Evolutionary conservation across 23 tunicate genomes (phyloP).

Genomic region (Trididemnum clinides): DNA sequence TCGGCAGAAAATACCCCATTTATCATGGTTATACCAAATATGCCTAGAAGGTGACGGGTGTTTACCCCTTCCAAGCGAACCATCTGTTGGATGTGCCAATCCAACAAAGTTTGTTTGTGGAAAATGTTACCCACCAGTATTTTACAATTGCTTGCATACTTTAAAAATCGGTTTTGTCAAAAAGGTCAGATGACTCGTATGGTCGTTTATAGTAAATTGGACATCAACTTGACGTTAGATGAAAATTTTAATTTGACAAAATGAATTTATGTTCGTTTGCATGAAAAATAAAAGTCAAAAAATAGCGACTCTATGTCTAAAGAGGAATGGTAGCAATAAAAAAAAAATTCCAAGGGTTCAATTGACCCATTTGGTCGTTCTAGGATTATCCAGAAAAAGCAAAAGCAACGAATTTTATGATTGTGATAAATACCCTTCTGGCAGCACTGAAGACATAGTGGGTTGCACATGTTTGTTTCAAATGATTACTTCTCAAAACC

Average conservation of each 20-base stretch:
- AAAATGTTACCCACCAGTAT: background rate
- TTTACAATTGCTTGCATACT: background rate
- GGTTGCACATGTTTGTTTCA: no score
- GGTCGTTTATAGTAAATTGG: no score
- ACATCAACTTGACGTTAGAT: background rate
- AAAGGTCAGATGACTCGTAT: background rate
- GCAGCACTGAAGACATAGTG: no score
- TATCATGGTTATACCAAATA: background rate
- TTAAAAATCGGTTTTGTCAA: background rate
- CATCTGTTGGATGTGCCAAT: background rate
- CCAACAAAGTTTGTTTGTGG: background rate
- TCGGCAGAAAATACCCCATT: background rate
- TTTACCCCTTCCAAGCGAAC: background rate
- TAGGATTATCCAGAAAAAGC: no score
- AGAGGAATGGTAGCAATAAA: background rate
- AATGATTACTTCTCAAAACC: no score
- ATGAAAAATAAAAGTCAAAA: background rate
- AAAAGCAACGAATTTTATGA: no score
- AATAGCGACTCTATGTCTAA: background rate
- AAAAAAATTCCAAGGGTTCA: no score
- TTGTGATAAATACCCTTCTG: no score
- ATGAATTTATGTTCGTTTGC: background rate
- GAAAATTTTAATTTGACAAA: background rate
- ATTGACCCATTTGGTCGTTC: no score
- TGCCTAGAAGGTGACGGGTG: background rate